Percentiles rank a stretch among this genome's conserved stretches.
phyloP scores from a whole-genome alignment of 2,113 vertebrate genomes.

The Calonectris borealis region DNA sequence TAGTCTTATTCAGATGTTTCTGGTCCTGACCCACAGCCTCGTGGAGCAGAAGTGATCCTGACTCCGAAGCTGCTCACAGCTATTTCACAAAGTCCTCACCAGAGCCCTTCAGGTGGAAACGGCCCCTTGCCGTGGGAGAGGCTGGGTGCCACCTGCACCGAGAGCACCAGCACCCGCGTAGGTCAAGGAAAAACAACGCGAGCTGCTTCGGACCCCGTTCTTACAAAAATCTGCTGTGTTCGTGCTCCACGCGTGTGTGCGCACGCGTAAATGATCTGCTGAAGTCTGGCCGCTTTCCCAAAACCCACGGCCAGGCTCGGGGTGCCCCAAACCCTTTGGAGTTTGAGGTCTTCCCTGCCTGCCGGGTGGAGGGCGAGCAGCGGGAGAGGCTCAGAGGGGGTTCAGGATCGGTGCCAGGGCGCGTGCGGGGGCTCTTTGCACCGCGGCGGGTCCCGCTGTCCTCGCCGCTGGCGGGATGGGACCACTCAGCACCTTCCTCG shows the following conservation, averaged over 20 bases:
- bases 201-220: background rate
- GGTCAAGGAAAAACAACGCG: accelerated
- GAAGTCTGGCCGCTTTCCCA: accelerated
- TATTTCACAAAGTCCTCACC: background rate
- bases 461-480: background rate
- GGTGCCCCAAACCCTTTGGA: background rate
- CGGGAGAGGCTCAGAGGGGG: background rate
- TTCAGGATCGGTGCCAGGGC: background rate
- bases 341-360: background rate
- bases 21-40: background rate
- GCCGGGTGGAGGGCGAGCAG: background rate
- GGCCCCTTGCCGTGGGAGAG: background rate
- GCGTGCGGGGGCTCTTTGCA: too few species aligned
- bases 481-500: background rate
- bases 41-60: background rate
- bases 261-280: accelerated
- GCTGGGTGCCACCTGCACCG: background rate
- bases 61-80: background rate
- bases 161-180: accelerated
- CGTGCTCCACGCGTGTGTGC: background rate
- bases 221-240: too few species aligned
- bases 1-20: background rate
- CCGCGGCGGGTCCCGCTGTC: background rate
- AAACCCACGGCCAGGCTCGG: background rate
- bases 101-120: background rate